Base-by-base conservation (phyloP, 2,797 vertebrate species). In the Siniperca scherzeri region DNA sequence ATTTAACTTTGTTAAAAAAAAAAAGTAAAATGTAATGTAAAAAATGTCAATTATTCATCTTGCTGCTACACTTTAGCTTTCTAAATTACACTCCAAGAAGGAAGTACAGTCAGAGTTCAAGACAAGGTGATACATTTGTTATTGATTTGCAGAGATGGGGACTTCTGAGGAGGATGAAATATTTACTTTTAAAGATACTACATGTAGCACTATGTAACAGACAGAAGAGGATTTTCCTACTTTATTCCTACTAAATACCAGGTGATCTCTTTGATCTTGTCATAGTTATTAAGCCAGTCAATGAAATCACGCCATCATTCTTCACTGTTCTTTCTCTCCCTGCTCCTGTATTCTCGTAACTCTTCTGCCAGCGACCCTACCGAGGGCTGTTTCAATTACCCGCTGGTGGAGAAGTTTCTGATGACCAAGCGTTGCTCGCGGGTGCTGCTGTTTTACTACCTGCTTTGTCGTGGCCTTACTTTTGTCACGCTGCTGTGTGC, bases 341-440 rank as follows among this genome's bases (percentile, higher is more conserved):
- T 65, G 21, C 8, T 13, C 14, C 38, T 17, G 10, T 73, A 4
- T 66, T 25, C 27, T n/a, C 14, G 3, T 5, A 0, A 6, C 2
- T 27, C 62, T 38, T 4, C 36, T 0, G 0, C 83, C 71, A 96
- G 96, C 86, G 98, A 99, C 80, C 95, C 96, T 5, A 95, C 96
- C 0, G 98, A 98, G 82, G 97, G 94, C 87, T 94, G 96, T 83
- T 98, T 98, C 84, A 97, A 96, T 46, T 99, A 98, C 84, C 98
- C 98, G 0, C 95, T 99, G 76, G 97, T 98, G 92, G 98, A 99
- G 85, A 97, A 98, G 91, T 99, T 99, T 76, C 93, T 99, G 93
- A 97, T 96, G 94, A 98, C 98, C 0, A 99, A 99, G 90, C 96
- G 95, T 25, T 92, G 77, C 70, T 97, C 96, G 0, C 93, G 70